Evolutionary conservation across 2,797 vertebrate species (phyloP), one percentile per base, ranked within the genome.

Genomic region (Coilia nasus): DNA sequence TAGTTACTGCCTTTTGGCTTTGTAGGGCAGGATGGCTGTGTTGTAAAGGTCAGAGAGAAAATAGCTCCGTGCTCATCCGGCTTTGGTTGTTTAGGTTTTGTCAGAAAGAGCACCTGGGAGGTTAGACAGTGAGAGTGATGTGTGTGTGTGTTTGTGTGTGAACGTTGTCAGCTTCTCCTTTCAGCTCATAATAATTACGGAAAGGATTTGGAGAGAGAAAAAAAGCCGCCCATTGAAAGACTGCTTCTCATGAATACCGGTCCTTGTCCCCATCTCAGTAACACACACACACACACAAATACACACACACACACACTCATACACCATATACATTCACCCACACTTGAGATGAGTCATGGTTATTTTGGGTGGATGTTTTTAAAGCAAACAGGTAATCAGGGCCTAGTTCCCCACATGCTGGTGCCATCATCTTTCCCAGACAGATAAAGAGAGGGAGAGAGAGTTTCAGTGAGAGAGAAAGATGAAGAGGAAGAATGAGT

Each of bases 281-380:
- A 62, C 60, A 62, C n/a, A 62, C 60, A 62, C 60, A 62, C n/a
- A 62, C 60, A 62, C 50, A 62, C 64, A 67, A 25, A 67, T 19
- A 31, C 67, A 71, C 67, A 28, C 62, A 14, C 64, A 35, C 12
- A 9, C 19, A 10, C 19, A 44, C 17, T 19, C 35, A 12, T 7
- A 54, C 50, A 54, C 9, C 67, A 35, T 31, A 12, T 25, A 14
- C 64, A 35, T 3, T 21, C 35, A 21, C 71, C 19, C 17, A 19
- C 35, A 3, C 5, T 78, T 19, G 17, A 71, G 71, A 78, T 78
- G 71, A 78, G 71, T 78, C 71, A 78, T 78, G 71, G 31, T 78
- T 78, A 78, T 78, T 78, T 78, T 44, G 31, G 71, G 31, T 54
- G 31, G 82, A 87, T 89, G 82, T 91, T 87, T 91, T 50, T 88